Base-by-base conservation (phyloP, 1,140 invertebrate species). In the Micrasema longulum region DNA sequence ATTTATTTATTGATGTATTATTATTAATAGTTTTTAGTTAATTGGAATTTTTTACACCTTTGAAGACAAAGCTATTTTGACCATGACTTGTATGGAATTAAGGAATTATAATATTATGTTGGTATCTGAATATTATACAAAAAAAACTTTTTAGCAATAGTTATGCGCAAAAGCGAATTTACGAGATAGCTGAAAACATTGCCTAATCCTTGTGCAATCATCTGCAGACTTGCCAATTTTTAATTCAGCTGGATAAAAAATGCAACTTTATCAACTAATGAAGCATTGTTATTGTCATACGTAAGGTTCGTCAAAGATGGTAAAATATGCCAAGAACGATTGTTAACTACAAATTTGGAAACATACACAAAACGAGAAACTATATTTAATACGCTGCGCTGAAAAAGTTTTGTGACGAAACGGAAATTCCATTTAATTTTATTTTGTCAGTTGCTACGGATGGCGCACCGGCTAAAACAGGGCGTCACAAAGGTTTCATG, bases 81-180 rank as follows among this genome's bases (percentile, higher is more conserved):
- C n/a, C n/a, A n/a, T n/a, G n/a, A n/a, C n/a, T n/a, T n/a, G n/a
- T n/a, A n/a, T n/a, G n/a, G n/a, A n/a, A n/a, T n/a, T n/a, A n/a
- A n/a, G n/a, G n/a, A n/a, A n/a, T n/a, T n/a, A n/a, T n/a, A n/a
- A n/a, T n/a, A n/a, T n/a, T n/a, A n/a, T n/a, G n/a, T n/a, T n/a
- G n/a, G n/a, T n/a, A n/a, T n/a, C n/a, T n/a, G n/a, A n/a, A n/a
- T n/a, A 47, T 68, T 76, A 43, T 76, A 50, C 74, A 76, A n/a
- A 81, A 70, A 81, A 79, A 76, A 77, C 76, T 77, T 69, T 79
- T 70, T 36, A 70, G 53, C 43, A 70, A 70, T 62, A 70, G 36
- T 26, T 26, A 77, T 64, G 77, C 79, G 11, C 71, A 80, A 79
- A 80, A 77, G 78, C 66, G 77, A 63, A 81, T 79, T 76, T 11